A percentile compares a stretch with the other conserved stretches of the same genome.
These are phyloP conservation scores for Acrobasis suavella DNA, from an alignment of 2,888 invertebrate species.

Conservation along the genomic window DNA sequence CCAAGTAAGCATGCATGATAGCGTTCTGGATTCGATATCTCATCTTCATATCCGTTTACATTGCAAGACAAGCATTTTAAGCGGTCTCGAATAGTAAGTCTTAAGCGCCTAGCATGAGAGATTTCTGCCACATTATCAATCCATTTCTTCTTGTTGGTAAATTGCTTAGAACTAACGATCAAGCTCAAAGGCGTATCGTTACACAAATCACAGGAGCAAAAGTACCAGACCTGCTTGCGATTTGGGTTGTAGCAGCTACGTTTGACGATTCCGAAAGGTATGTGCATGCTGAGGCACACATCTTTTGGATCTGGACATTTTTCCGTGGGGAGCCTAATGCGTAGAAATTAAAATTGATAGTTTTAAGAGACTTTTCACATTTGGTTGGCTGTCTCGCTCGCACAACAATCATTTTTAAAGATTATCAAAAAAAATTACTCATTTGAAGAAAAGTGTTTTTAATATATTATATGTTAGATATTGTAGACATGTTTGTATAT, in stretches of 20 bases:
- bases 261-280: slow-evolving; percentile 6
- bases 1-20: not conserved
- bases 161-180: not conserved
- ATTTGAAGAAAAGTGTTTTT: no score
- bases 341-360: not conserved
- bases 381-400: no score
- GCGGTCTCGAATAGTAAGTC: slow-evolving; percentile 24
- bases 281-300: not conserved
- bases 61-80: slow-evolving; percentile 2
- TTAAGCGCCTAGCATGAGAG: slow-evolving; percentile 54
- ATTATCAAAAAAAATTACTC: no score
- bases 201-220: slow-evolving; percentile 5
- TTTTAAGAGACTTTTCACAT: no score
- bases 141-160: slow-evolving; percentile 58
- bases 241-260: not conserved
- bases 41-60: not conserved
- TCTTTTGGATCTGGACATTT: not conserved
- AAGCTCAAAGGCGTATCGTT: not conserved
- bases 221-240: slow-evolving; percentile 3
- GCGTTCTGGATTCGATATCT: no score
- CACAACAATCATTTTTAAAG: no score
- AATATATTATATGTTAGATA: no score
- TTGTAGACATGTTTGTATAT: no score
- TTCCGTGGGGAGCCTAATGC: not conserved
- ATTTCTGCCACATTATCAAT: slow-evolving; percentile 62